Evolutionary conservation across 2,113 vertebrate genomes (phyloP), one percentile per base, ranked within the genome.

Genomic region (Engystomops pustulosus): DNA sequence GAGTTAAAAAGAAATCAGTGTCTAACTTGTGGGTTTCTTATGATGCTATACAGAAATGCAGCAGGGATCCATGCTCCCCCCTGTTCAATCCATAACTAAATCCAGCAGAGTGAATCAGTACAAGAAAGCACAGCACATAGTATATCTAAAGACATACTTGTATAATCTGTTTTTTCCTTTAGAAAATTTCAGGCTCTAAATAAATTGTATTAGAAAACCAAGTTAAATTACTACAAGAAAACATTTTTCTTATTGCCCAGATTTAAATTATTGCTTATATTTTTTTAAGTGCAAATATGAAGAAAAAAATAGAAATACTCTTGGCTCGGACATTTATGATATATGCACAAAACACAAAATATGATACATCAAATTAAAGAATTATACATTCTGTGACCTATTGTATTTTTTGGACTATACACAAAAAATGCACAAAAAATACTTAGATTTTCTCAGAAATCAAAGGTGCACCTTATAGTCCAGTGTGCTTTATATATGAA

Each of bases 81-180:
- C 20, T 81, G 32, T 36, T 71, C 67, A 81, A 71, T 71, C 47
- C 49, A 81, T 79, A 67, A 32, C 34, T 41, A 25, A 81, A 71
- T 69, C 7, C 45, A 58, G 47, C 30, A 41, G 67, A 55, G 32
- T 81, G 25, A 34, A 68, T 67, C 6, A 47, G 25, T n/a, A n/a
- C 17, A 34, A 47, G 25, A 23, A 45, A 49, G 30, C 60, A 20
- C 18, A 80, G 49, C 15, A 80, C 23, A 23, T 14, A 34, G 45
- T 51, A 68, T 65, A 45, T 65, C 23, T 25, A 79, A 25, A n/a
- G 58, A 41, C 17, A 30, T 25, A 17, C 47, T 10, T 45, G 14
- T 45, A 1, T 47, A 47, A n/a, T 47, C 7, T 44, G 32, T 51
- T 51, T 32, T 36, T 53, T 51, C 25, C 51, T 79, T 25, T 44